phyloP scores from a whole-genome alignment of 2,113 vertebrate genomes.

The Isurus oxyrinchus region DNA sequence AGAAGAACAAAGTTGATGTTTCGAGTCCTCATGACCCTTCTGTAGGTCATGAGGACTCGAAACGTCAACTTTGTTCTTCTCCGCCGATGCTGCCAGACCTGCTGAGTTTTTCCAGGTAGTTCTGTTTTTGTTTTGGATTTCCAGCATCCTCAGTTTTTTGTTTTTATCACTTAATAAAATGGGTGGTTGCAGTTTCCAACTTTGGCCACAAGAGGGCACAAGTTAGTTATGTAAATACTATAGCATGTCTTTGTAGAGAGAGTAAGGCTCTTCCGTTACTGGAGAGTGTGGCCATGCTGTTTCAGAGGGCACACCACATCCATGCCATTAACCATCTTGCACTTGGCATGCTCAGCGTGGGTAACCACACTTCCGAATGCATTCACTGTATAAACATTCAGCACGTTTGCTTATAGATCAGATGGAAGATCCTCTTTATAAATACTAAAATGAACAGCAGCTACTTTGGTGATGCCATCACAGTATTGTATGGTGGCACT shows the following conservation, averaged over 20 bases:
- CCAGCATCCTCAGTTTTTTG: too few relatives aligned
- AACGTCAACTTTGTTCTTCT: too few relatives aligned
- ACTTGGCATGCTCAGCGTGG: not conserved
- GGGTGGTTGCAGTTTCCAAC: not conserved
- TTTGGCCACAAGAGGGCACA: not conserved
- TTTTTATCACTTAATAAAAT: not conserved
- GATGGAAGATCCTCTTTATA: not conserved
- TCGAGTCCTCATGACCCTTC: too few relatives aligned
- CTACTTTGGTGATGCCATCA: not conserved
- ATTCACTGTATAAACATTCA: not conserved
- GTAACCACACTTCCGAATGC: not conserved
- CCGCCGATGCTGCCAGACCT: too few relatives aligned
- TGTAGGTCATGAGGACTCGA: too few relatives aligned
- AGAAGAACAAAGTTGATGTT: too few relatives aligned
- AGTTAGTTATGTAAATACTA: not conserved
- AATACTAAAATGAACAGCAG: not conserved
- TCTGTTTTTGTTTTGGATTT: too few relatives aligned
- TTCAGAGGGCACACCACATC: not conserved
- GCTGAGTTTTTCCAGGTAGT: too few relatives aligned
- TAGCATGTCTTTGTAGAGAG: not conserved
- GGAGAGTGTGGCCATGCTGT: not conserved
- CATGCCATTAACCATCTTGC: not conserved
- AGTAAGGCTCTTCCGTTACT: not conserved
- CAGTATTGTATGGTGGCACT: not conserved
- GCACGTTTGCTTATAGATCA: not conserved